Percentiles rank a stretch among this genome's conserved stretches.
Evolutionary conservation across 2,113 vertebrate species (phyloP).

Genomic region (Bos indicus): DNA sequence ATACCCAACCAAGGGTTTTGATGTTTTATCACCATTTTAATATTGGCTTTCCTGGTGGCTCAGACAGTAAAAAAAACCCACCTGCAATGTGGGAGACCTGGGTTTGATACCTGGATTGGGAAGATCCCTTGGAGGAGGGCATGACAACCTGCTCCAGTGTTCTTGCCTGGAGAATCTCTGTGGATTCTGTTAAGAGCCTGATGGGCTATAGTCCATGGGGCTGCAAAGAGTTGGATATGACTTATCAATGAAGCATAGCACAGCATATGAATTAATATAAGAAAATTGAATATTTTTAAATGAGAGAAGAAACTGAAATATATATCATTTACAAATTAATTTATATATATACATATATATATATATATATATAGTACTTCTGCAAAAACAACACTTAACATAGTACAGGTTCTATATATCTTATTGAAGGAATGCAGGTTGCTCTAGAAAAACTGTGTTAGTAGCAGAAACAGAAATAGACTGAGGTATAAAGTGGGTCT

Average conservation of each 20-base stretch:
- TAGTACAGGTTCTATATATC: background rate
- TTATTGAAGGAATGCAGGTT: background rate
- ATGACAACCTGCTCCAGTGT: background rate
- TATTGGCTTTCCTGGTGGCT: rapidly evolving
- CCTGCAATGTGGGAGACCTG: background rate
- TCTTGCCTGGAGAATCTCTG: background rate
- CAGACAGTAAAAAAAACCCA: background rate
- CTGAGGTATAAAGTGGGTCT: background rate
- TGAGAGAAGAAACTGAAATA: background rate
- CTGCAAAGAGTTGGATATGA: background rate
- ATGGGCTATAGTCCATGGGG: background rate
- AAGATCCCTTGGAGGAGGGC: background rate
- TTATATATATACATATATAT: background rate
- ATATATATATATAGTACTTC: background rate
- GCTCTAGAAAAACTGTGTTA: background rate
- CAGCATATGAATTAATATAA: background rate
- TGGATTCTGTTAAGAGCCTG: background rate
- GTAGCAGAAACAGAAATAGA: background rate
- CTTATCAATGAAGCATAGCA: background rate
- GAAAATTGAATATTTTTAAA: background rate
- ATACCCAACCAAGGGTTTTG: background rate
- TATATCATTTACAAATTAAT: background rate
- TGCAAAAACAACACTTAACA: rapidly evolving
- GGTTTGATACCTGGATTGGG: background rate
- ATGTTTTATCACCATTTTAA: background rate